Evolutionary conservation across 2,888 invertebrate species (phyloP).

Genomic region (Unio pictorum): DNA sequence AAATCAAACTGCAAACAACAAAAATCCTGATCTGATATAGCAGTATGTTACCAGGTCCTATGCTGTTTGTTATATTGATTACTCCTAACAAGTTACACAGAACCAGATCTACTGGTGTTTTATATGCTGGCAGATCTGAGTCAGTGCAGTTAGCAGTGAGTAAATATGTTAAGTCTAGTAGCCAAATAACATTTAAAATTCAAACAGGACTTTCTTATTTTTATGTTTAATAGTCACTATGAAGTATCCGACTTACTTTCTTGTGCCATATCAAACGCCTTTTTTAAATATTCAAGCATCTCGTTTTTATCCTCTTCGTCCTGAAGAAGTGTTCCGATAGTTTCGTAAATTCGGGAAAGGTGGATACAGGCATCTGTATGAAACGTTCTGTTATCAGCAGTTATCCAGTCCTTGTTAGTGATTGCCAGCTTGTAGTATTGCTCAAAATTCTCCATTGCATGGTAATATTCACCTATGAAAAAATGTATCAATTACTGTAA

Average conservation of each 20-base stretch:
- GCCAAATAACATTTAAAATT: no score
- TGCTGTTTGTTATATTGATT: no score
- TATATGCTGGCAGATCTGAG: no score
- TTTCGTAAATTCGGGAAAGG: conserved; percentile 64
- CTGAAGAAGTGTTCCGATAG: conserved; percentile 51
- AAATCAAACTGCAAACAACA: no score
- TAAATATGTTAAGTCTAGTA: no score
- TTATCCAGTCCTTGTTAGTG: conserved; percentile 60
- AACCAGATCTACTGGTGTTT: no score
- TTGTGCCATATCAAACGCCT: conserved; percentile 66
- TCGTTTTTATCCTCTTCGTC: conserved; percentile 41
- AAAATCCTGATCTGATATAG: no score
- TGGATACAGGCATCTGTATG: conserved; percentile 65
- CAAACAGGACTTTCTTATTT: no score
- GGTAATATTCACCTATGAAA: conserved; percentile 54
- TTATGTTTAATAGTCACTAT: no score
- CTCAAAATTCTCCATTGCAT: conserved; percentile 68
- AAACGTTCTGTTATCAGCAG: conserved; percentile 49
- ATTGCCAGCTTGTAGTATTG: conserved; percentile 58
- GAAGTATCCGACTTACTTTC: conserved; percentile 55
- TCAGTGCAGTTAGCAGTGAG: no score
- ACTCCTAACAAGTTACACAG: no score
- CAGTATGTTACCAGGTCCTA: no score
- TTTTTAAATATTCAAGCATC: conserved; percentile 59
- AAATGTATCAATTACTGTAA: not conserved